A percentile compares a stretch with the other conserved stretches of the same genome.
Conservation (phyloP, 2,888 invertebrate genomes). For the Andrena dorsata region DNA sequence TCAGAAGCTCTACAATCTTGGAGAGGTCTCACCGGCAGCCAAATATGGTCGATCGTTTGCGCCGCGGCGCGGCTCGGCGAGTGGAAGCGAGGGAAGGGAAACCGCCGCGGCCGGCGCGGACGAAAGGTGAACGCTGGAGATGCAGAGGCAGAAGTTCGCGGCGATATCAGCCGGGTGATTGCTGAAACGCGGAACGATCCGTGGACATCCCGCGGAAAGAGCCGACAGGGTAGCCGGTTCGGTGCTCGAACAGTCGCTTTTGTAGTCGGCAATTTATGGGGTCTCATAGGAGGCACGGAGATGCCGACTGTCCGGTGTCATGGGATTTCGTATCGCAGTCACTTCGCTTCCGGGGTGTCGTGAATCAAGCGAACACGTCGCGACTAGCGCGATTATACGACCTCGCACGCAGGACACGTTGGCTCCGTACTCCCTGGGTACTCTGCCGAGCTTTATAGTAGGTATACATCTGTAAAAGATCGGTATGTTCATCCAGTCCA, state of each 20-base stretch:
- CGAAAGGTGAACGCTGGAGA: conserved; percentile 1
- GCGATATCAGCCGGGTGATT: conserved; percentile 7
- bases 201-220: conserved; percentile 43
- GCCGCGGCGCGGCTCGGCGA: not conserved
- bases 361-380: conserved; percentile 75
- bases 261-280: conserved; percentile 75
- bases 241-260: conserved; percentile 68
- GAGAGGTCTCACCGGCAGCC: conserved; percentile 8
- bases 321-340: conserved; percentile 72
- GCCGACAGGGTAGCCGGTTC: conserved; percentile 51
- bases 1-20: not conserved
- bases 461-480: conserved; percentile 62
- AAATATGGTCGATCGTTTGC: conserved; percentile 34
- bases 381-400: conserved; percentile 68
- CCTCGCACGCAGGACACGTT: conserved; percentile 57
- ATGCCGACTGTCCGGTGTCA: conserved; percentile 69
- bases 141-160: not conserved
- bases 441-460: conserved; percentile 54
- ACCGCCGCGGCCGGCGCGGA: not conserved
- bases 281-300: conserved; percentile 60
- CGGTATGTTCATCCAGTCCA: conserved; percentile 45
- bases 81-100: too few species aligned
- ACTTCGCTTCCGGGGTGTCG: conserved; percentile 74
- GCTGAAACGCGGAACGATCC: conserved; percentile 28
- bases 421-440: conserved; percentile 49